These are phyloP conservation scores for Villa cingulata DNA, from an alignment of 2,888 invertebrate genomes.

Conservation along the genomic window DNA sequence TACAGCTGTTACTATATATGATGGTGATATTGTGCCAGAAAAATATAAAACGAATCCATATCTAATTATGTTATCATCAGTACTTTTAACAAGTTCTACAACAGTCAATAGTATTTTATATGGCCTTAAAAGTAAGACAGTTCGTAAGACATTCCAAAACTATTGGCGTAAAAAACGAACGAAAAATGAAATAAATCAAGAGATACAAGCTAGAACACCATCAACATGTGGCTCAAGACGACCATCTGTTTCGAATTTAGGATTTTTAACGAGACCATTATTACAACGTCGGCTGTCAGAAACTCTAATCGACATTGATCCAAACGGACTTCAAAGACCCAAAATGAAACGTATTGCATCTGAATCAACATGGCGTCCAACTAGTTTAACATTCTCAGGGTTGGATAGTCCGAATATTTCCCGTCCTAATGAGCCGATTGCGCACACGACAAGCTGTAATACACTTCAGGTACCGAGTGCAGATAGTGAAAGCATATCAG, in stretches of 20 bases:
- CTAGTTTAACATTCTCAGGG: slow-evolving; percentile 19
- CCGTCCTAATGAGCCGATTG: slow-evolving; percentile 35
- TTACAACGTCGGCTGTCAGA: slow-evolving; percentile 44
- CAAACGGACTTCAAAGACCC: slow-evolving; percentile 16
- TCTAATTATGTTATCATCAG: slow-evolving; percentile 10
- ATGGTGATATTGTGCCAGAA: slow-evolving; percentile 14
- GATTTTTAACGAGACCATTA: slow-evolving; percentile 40
- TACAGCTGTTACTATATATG: slow-evolving; percentile 25
- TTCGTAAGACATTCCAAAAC: slow-evolving; percentile 59
- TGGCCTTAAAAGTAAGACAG: slow-evolving; percentile 57
- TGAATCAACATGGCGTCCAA: slow-evolving; percentile 40
- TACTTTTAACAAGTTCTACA: slow-evolving; percentile 41
- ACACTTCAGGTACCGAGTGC: slow-evolving; percentile 45
- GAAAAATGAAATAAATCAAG: slow-evolving; percentile 64
- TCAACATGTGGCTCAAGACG: slow-evolving; percentile 62
- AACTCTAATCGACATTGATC: slow-evolving; percentile 39
- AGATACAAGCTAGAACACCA: slow-evolving; percentile 67
- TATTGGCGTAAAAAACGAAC: slow-evolving; percentile 66
- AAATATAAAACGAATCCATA: slow-evolving; percentile 12
- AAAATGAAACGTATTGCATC: slow-evolving; percentile 38
- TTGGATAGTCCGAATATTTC: slow-evolving; percentile 20
- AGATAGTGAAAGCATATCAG: slow-evolving; percentile 29
- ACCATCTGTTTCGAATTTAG: slow-evolving; percentile 50
- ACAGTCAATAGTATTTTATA: slow-evolving; percentile 65
- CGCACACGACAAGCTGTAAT: slow-evolving; percentile 54